Evolutionary conservation across 2,113 vertebrate species (phyloP).

Genomic region (Eulemur macaco): DNA sequence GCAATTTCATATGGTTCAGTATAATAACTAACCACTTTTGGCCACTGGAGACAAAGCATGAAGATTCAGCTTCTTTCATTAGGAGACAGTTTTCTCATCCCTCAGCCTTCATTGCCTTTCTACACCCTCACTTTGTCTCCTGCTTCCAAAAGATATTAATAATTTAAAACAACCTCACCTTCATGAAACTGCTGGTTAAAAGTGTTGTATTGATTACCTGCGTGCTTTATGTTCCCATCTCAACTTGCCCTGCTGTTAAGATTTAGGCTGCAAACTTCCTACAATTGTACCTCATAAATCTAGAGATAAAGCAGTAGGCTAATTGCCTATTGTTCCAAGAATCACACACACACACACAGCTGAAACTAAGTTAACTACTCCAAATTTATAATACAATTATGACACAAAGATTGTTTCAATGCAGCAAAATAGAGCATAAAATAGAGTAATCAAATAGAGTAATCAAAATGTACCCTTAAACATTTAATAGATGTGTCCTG

Average conservation of each 20-base stretch:
- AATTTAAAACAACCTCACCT: slow-evolving; percentile 22
- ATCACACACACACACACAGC: background rate
- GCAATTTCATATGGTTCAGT: background rate
- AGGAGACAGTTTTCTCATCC: background rate
- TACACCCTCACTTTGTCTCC: background rate
- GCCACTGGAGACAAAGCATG: background rate
- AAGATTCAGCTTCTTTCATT: background rate
- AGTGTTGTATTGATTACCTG: background rate
- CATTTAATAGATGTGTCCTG: background rate
- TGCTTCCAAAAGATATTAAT: background rate
- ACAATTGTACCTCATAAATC: slow-evolving; percentile 17
- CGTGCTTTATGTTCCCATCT: background rate
- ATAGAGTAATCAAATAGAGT: background rate
- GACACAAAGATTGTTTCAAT: background rate
- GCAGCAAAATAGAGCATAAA: background rate
- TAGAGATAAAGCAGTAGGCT: background rate
- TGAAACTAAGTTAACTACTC: background rate
- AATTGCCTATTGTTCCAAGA: background rate
- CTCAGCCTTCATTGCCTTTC: background rate
- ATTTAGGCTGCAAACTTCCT: background rate
- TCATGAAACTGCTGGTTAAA: background rate
- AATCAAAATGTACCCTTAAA: background rate
- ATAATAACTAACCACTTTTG: background rate
- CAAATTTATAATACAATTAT: background rate
- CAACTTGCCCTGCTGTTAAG: background rate